phyloP scores from a whole-genome alignment of 2,797 vertebrate species.

The Notolabrus celidotus region DNA sequence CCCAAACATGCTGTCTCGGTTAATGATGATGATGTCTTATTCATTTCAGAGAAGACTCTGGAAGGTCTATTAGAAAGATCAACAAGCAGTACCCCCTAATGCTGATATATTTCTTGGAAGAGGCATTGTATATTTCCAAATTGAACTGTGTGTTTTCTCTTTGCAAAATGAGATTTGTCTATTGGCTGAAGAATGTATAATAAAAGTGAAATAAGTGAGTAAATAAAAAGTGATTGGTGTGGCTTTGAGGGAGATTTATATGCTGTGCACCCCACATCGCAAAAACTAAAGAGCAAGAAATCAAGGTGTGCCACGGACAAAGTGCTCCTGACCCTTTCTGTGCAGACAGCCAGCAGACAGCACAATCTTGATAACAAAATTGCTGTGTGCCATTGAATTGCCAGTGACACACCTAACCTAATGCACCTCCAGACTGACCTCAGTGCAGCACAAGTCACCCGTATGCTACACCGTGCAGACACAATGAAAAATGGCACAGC shows the following conservation, averaged over 20 bases:
- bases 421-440: conserved; percentile 28
- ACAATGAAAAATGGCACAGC: conserved; percentile 17
- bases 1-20: background rate
- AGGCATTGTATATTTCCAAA: background rate
- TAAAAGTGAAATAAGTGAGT: background rate
- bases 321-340: conserved; percentile 24
- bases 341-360: conserved; percentile 13
- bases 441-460: conserved; percentile 5
- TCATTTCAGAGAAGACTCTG: too few relatives aligned
- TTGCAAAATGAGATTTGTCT: background rate
- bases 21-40: too few relatives aligned
- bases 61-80: too few relatives aligned
- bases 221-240: background rate
- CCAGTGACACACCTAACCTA: conserved; percentile 27
- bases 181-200: background rate
- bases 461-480: conserved; percentile 28
- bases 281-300: conserved; percentile 13
- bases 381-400: conserved; percentile 29
- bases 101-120: background rate
- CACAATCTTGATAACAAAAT: conserved; percentile 35
- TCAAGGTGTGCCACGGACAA: background rate
- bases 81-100: background rate
- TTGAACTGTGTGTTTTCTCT: background rate
- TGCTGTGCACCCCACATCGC: background rate
- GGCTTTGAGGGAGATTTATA: background rate